Percentiles rank a stretch among this genome's conserved stretches.
These are phyloP conservation scores for Hormaphis cornu DNA, from an alignment of 1,140 invertebrate genomes.

Conservation along the genomic window DNA sequence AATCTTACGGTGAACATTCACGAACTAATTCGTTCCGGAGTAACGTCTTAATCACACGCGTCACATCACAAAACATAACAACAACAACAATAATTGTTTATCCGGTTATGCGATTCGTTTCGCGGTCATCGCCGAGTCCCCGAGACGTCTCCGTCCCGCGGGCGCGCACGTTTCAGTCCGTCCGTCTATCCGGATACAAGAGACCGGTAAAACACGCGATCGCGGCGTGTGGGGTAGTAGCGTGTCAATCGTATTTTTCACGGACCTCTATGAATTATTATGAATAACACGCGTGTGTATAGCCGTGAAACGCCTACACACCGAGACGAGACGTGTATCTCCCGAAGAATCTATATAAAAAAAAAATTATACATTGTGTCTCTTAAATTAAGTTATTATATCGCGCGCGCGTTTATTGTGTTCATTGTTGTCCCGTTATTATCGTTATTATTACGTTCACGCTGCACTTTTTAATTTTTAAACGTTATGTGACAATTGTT, in stretches of 20 bases:
- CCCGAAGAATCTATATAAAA: background rate
- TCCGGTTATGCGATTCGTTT: slow-evolving; percentile 15
- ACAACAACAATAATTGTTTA: slow-evolving; percentile 12
- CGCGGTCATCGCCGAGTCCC: background rate
- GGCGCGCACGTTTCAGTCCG: too few relatives aligned
- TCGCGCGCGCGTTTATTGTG: background rate
- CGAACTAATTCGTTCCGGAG: background rate
- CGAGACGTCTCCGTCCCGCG: too few relatives aligned
- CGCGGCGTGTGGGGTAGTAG: background rate
- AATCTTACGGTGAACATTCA: too few relatives aligned
- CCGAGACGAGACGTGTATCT: background rate
- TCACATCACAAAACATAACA: too few relatives aligned
- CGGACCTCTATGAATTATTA: too few relatives aligned
- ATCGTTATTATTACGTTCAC: too few relatives aligned
- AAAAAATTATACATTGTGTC: background rate
- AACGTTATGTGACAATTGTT: too few relatives aligned
- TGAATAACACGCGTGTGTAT: background rate
- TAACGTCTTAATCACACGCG: too few relatives aligned
- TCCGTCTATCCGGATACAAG: too few relatives aligned
- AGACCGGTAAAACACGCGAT: background rate
- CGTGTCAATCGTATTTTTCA: slow-evolving; percentile 1
- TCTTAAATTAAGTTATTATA: background rate
- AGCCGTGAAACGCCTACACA: background rate
- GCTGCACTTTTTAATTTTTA: too few relatives aligned
- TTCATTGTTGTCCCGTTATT: background rate